Conservation (phyloP, 2,113 vertebrate genomes). For the Peromyscus polionotus region DNA sequence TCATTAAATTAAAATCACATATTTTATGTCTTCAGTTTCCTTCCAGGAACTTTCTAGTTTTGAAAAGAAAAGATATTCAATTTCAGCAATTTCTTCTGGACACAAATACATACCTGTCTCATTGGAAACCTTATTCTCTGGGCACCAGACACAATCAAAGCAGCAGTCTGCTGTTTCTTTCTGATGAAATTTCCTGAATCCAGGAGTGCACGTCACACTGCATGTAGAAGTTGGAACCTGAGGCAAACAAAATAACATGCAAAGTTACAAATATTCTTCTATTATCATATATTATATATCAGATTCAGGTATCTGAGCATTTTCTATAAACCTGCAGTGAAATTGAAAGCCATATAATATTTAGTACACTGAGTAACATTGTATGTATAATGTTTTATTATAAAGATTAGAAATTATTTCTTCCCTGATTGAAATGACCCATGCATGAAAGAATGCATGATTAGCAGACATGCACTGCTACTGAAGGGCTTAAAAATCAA, state of each 20-base stretch:
- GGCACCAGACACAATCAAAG: background rate
- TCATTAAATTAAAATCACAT: no score
- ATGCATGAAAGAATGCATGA: no score
- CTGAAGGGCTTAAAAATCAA: background rate
- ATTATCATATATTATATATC: background rate
- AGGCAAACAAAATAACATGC: background rate
- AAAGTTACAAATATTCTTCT: background rate
- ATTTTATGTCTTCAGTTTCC: no score
- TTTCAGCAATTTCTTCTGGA: background rate
- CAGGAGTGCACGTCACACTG: background rate
- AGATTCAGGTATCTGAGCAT: background rate
- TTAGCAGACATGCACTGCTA: no score
- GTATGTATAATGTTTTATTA: no score
- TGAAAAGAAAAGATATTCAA: background rate
- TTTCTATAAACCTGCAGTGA: background rate
- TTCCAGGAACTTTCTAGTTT: no score
- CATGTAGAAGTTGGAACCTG: background rate
- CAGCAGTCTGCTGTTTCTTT: background rate
- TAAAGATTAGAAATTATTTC: no score
- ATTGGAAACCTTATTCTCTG: background rate
- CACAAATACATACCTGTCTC: background rate
- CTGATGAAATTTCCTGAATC: background rate
- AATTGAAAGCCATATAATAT: no score
- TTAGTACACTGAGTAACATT: no score
- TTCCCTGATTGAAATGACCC: no score